Evolutionary conservation across 2,113 vertebrate genomes (phyloP).

Genomic region (Butorides virescens): DNA sequence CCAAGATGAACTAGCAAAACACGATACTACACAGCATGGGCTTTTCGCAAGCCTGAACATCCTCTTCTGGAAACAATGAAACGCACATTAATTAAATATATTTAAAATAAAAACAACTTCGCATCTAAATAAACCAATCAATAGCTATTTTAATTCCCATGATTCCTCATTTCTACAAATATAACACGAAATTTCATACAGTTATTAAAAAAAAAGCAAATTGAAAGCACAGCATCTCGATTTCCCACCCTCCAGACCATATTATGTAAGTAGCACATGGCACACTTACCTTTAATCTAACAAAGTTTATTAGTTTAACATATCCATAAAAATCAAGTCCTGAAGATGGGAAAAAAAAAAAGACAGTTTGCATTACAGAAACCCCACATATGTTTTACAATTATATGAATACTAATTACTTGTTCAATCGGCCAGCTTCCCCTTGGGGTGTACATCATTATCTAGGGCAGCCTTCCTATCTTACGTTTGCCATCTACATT

Average conservation of each 20-base stretch:
- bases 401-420: not conserved
- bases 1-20: not conserved
- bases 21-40: fast-evolving
- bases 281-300: slow-evolving; percentile 84
- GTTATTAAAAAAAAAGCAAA: not conserved
- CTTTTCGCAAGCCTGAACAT: not conserved
- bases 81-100: not conserved
- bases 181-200: not conserved
- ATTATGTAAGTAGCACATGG: not conserved
- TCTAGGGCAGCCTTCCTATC: not conserved
- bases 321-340: slow-evolving; percentile 95
- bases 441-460: not conserved
- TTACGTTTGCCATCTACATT: not conserved
- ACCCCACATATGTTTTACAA: not conserved
- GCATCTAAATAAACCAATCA: not conserved
- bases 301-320: slow-evolving; percentile 93
- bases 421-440: not conserved
- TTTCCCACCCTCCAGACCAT: not conserved
- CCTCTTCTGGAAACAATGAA: not conserved
- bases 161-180: not conserved
- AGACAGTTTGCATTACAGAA: not conserved
- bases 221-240: not conserved
- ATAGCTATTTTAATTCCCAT: not conserved
- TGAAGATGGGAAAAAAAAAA: slow-evolving; percentile 36
- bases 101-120: not conserved